phyloP scores from a whole-genome alignment of 2,113 vertebrate species.

The Ranitomeya imitator region DNA sequence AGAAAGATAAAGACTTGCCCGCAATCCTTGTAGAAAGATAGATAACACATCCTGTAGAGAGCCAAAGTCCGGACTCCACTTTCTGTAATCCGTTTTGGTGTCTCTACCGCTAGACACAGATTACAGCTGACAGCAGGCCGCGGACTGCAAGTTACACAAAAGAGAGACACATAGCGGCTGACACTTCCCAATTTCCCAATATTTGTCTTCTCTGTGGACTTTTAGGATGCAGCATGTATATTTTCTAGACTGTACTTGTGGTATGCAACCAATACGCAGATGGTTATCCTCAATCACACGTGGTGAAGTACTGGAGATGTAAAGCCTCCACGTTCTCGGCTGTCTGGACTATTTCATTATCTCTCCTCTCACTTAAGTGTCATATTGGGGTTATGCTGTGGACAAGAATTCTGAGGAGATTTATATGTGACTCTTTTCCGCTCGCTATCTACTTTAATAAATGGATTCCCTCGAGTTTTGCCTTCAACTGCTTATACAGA shows the following conservation, averaged over 20 bases:
- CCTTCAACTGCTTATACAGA: conserved; percentile 7
- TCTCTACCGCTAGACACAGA: too few relatives aligned
- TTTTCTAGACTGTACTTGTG: not conserved
- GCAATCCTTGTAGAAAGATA: too few relatives aligned
- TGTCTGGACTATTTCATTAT: conserved; percentile 30
- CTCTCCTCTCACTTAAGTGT: not conserved
- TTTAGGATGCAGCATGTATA: not conserved
- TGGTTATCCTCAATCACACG: not conserved
- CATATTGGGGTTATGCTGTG: conserved; percentile 17
- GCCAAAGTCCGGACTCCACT: too few relatives aligned
- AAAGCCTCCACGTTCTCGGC: not conserved
- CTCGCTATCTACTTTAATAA: conserved; percentile 25
- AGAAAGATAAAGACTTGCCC: too few relatives aligned
- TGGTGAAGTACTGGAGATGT: not conserved
- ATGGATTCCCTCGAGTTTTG: not conserved
- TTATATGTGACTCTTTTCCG: not conserved
- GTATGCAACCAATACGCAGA: not conserved
- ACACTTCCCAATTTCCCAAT: too few relatives aligned
- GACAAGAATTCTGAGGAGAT: conserved; percentile 7
- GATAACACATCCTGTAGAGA: too few relatives aligned
- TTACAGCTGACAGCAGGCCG: too few relatives aligned
- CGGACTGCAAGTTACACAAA: too few relatives aligned
- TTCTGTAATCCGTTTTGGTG: too few relatives aligned
- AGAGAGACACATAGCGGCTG: too few relatives aligned
- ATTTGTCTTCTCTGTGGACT: not conserved